phyloP scores from a whole-genome alignment of 2,888 invertebrate genomes.

The Plemyria rubiginata region DNA sequence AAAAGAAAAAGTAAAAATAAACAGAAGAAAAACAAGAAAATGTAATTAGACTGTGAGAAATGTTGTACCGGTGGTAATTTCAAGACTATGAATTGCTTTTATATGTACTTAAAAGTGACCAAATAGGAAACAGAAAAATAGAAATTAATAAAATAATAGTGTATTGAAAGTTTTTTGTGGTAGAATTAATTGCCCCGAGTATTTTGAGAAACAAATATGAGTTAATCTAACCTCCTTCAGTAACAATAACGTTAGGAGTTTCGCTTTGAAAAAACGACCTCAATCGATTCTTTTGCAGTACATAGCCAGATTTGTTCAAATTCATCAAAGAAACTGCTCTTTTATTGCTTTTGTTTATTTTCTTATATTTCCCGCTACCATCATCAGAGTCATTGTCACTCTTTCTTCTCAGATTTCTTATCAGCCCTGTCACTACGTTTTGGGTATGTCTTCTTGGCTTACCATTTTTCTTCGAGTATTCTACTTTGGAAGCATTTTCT shows the following conservation, averaged over 20 bases:
- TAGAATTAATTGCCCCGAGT: constrained; percentile 13
- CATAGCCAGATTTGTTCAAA: constrained; percentile 69
- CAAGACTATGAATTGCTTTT: neutral
- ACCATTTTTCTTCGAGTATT: constrained; percentile 72
- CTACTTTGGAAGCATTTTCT: constrained; percentile 55
- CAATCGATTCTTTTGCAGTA: constrained; percentile 68
- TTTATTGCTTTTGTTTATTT: constrained; percentile 78
- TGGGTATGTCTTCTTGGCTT: constrained; percentile 65
- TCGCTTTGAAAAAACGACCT: constrained; percentile 78
- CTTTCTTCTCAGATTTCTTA: constrained; percentile 70
- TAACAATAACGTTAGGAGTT: constrained; percentile 78
- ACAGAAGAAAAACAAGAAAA: neutral
- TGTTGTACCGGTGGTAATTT: neutral
- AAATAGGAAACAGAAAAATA: neutral
- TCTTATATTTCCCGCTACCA: constrained; percentile 78
- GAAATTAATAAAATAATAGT: neutral
- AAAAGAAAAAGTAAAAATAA: neutral
- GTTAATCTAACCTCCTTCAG: constrained; percentile 78
- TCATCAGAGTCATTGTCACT: constrained; percentile 72
- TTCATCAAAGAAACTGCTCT: constrained; percentile 73
- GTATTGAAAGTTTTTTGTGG: neutral
- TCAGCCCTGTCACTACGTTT: constrained; percentile 67
- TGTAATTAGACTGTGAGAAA: neutral
- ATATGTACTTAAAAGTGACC: neutral
- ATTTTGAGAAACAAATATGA: constrained; percentile 18